Evolutionary conservation across 2,888 invertebrate genomes (phyloP), one percentile per base, ranked within the genome.

Genomic region (Drosophila paucipuncta): DNA sequence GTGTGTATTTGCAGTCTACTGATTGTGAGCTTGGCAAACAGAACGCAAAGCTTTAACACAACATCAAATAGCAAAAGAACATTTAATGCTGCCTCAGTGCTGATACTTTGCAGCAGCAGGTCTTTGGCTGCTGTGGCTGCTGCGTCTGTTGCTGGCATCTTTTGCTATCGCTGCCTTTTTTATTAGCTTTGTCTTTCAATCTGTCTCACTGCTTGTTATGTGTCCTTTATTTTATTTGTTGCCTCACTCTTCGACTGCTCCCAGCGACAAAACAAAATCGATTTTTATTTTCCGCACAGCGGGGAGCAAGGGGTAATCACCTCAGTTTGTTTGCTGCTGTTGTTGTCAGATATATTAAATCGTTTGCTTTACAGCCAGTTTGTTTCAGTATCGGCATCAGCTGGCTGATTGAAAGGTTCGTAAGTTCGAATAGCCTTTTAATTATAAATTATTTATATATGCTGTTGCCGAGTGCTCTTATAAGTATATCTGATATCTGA

Each of bases 221-320:
- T 89, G 75, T 74, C 65, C 58, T 80, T 85, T 80, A 73, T 73
- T 85, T 89, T 89, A 83, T 89, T 83, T 89, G 83, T 65, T 55
- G 25, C 7, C 58, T 11, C 55, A 25, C 57, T 13, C 49, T 6
- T 37, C 35, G n/a, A 50, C 62, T 68, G 70, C 72, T 75, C 69
- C 59, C 66, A 70, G 79, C 73, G 61, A 71, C 68, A 72, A 68
- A 70, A 70, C 64, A 78, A 64, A 82, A 82, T 80, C 79, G 79
- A 80, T 80, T 73, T 82, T 68, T 78, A 78, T 82, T 82, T 80
- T 68, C 61, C 78, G 59, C 61, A 49, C 59, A 66, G 54, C 47
- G 13, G 16, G 43, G 28, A 37, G 35, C 65, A 60, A 22, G 58
- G 22, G 13, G 31, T 41, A 41, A 58, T 41, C 31, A 62, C 62